phyloP scores from a whole-genome alignment of 2,888 invertebrate species.

The Dione juno region DNA sequence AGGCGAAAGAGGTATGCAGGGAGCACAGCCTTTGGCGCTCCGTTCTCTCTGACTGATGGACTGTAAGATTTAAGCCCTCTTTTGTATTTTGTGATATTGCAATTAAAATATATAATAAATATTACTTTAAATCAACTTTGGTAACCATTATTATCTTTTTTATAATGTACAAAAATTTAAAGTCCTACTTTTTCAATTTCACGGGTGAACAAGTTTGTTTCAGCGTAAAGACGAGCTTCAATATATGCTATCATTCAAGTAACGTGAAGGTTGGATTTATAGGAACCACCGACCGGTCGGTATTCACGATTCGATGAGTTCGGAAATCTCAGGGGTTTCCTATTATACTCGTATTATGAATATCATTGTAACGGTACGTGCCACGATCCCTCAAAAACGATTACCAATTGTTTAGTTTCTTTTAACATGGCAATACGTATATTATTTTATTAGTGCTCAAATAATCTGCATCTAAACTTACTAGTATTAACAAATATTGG shows the following conservation, averaged over 20 bases:
- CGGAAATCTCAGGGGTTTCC: slow-evolving; percentile 56
- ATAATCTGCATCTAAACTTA: neutral
- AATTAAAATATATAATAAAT: too few species aligned
- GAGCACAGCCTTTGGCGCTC: too few species aligned
- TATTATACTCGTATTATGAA: slow-evolving; percentile 51
- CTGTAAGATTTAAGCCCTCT: too few species aligned
- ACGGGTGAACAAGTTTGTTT: slow-evolving; percentile 77
- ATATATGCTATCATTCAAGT: slow-evolving; percentile 74
- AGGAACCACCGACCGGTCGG: slow-evolving; percentile 57
- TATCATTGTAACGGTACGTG: slow-evolving; percentile 36
- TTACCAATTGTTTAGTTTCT: slow-evolving; percentile 13
- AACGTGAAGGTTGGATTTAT: slow-evolving; percentile 71
- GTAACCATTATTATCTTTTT: slow-evolving; percentile 58
- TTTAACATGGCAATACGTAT: neutral
- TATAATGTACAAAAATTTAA: slow-evolving; percentile 75
- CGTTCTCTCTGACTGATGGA: too few species aligned
- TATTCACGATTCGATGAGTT: slow-evolving; percentile 67
- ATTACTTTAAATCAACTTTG: slow-evolving; percentile 53
- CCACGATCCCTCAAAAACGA: slow-evolving; percentile 21
- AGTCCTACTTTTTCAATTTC: slow-evolving; percentile 74
- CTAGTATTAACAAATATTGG: too few species aligned
- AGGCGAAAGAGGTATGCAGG: too few species aligned
- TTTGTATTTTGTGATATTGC: too few species aligned
- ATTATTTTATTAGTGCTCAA: neutral
- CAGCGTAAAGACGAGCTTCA: slow-evolving; percentile 75